Evolutionary conservation across 2,113 vertebrate genomes (phyloP), one percentile per base, ranked within the genome.

Genomic region (Junco hyemalis): DNA sequence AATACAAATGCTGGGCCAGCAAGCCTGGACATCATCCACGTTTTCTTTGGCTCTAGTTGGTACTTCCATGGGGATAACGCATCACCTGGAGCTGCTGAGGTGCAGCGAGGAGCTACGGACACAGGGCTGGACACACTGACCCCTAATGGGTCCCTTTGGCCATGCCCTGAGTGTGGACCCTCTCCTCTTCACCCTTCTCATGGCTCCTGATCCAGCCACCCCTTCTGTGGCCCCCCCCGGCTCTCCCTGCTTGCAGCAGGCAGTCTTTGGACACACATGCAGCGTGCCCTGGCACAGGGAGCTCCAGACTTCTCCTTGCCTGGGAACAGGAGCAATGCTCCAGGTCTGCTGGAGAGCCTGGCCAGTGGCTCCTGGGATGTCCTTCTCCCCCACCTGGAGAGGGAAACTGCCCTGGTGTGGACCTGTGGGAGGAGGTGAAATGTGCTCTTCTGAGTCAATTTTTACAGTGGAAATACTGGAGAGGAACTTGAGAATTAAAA

Each of bases 401-500:
- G 10, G 23, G 28, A 70, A 57, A 38, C 48, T 73, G 60, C 31
- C 47, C n/a, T 44, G n/a, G 13, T 19, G 68, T 5, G 2, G 22
- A 40, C 24, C 48, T n/a, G 28, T 33, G 78, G 44, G 33, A 84
- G 11, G 26, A 74, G 24, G 18, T n/a, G 40, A 84, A 78, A 84
- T 31, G 29, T 81, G 35, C 14, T 82, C 5, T 45, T 80, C 38
- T 72, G n/a, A 72, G 35, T 36, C 11, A 50, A 4, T 83, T 86
- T 92, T 88, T 86, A 57, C 51, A 69, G 59, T 35, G 33, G 26
- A 89, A 74, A 42, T 54, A 57, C 25, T n/a, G 23, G 31, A 53
- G n/a, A 69, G 25, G 36, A 86, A 83, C 68, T 78, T 81, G 36
- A 87, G 73, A 94, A 86, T 91, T 92, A 92, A 92, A 91, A 94